Evolutionary conservation across 2,797 vertebrate species (phyloP).

Genomic region (Orientallactaga sibirica): DNA sequence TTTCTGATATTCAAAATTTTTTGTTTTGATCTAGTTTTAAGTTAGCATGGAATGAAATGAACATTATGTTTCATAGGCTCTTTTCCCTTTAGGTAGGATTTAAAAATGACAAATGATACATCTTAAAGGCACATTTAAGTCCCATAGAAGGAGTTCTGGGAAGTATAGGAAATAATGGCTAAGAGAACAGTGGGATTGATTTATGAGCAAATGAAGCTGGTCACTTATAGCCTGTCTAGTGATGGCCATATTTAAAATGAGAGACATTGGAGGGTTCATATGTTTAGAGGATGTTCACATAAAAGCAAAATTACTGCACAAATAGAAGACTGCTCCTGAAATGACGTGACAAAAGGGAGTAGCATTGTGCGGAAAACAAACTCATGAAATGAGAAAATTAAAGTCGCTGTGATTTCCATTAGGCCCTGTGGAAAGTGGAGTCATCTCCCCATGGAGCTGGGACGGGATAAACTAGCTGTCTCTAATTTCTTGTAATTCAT

Average conservation of each 20-base stretch:
- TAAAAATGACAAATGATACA: constrained; percentile 71
- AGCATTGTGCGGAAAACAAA: constrained; percentile 53
- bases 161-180: constrained; percentile 72
- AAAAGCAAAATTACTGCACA: not conserved
- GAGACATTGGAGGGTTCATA: not conserved
- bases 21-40: constrained; percentile 47
- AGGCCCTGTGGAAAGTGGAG: constrained; percentile 51
- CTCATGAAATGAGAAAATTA: constrained; percentile 38
- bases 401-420: constrained; percentile 9
- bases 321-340: constrained; percentile 30
- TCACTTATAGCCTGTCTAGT: constrained; percentile 62
- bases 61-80: constrained; percentile 23
- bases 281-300: constrained; percentile 42
- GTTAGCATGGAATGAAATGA: constrained; percentile 47
- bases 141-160: constrained; percentile 77
- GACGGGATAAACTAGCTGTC: constrained; percentile 67
- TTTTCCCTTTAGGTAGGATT: constrained; percentile 62
- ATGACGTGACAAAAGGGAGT: not conserved
- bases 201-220: constrained; percentile 68
- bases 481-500: constrained; percentile 80
- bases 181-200: constrained; percentile 75
- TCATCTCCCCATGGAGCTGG: constrained; percentile 59
- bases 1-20: constrained; percentile 28
- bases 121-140: constrained; percentile 70
- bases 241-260: constrained; percentile 48